Evolutionary conservation across 2,797 vertebrate species (phyloP).

Genomic region (Anisognathus igniventris): DNA sequence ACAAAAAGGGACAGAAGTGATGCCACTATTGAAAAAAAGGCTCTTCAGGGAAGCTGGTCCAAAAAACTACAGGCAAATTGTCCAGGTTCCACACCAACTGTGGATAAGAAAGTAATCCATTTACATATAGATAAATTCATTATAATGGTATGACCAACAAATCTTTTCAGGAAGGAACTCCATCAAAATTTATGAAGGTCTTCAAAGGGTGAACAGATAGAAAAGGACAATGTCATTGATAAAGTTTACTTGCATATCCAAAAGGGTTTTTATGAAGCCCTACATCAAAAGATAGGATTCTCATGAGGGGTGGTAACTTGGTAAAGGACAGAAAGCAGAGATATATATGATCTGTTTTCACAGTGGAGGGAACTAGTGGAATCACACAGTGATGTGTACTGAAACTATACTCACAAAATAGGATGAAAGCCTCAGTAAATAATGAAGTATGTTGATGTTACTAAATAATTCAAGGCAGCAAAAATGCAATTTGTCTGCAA

Average conservation of each 20-base stretch:
- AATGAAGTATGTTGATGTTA: not conserved
- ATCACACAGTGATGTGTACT: not conserved
- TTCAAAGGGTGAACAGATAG: not conserved
- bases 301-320: not conserved
- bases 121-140: not conserved
- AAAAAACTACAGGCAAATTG: not conserved
- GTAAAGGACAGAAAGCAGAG: not conserved
- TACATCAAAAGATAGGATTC: not conserved
- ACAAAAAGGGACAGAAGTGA: not conserved
- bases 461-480: slow-evolving; percentile 28
- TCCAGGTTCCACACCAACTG: not conserved
- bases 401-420: not conserved
- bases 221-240: not conserved
- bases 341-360: not conserved
- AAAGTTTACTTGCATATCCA: not conserved
- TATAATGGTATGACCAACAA: not conserved
- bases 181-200: not conserved
- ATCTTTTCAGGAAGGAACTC: not conserved
- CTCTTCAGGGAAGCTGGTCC: not conserved
- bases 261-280: not conserved
- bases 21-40: not conserved
- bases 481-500: slow-evolving; percentile 8
- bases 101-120: not conserved
- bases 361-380: not conserved
- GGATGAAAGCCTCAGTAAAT: not conserved